Base-by-base conservation (phyloP, 2,888 invertebrate species). In the Ophioninae sp. region DNA sequence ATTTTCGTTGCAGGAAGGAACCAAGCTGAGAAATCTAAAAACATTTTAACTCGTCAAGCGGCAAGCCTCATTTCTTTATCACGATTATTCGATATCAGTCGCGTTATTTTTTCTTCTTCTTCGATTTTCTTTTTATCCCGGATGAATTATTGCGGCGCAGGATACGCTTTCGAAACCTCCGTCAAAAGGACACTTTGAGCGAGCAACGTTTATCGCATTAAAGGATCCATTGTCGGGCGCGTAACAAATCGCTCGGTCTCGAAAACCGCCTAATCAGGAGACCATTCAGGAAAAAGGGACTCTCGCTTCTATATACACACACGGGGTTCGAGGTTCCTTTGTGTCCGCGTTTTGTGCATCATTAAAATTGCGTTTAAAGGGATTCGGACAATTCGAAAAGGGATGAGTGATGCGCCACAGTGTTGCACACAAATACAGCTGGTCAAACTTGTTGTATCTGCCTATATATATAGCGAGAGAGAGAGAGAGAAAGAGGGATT, bases 281-380 rank as follows among this genome's bases (percentile, higher is more conserved):
- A 37, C 86, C 83, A 88, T 88, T 88, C 87, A 88, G 79, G 75
- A 74, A 79, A 71, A 73, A 64, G 69, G 73, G 59, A 44, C 30
- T 41, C 73, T 81, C 81, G 79, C 75, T 79, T 69, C 68, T 82
- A 77, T 59, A 59, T 68, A 13, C 64, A 51, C 13, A 17, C 9
- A 51, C 73, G 63, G 39, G 73, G 74, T 84, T 85, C 79, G 69
- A 81, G 84, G 80, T 73, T 81, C 82, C 85, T 87, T 87, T 86
- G 86, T 86, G 56, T 51, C 17, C 51, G 51, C 71, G 85, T 78
- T 79, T 44, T 64, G 78, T 86, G 87, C 87, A 86, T 89, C 88
- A 89, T 89, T 88, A 88, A 88, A 87, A 87, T 80, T 83, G 87
- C 88, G 86, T 88, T 88, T 88, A 86, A 86, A 89, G 86, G 86